Conservation (phyloP, 2,888 invertebrate genomes). For the Metallyticus violacea region DNA sequence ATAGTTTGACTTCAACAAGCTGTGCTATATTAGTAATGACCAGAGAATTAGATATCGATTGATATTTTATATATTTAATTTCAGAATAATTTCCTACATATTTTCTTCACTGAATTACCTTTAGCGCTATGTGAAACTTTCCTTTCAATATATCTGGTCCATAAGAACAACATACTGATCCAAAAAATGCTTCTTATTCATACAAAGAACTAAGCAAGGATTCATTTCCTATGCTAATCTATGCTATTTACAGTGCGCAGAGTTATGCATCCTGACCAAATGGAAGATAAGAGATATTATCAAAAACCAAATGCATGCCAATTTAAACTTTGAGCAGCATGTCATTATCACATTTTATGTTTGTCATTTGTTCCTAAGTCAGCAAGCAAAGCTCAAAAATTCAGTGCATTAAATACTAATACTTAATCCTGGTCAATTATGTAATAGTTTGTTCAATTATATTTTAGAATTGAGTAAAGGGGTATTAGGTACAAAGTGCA, state of each 20-base stretch:
- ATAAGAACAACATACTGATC: too few species aligned
- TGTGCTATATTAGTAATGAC: too few species aligned
- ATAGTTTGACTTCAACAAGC: too few species aligned
- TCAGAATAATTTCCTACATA: too few species aligned
- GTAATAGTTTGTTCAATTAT: background rate
- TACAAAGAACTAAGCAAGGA: background rate
- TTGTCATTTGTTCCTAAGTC: background rate
- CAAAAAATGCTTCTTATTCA: background rate
- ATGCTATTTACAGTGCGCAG: background rate
- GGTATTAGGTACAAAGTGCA: background rate
- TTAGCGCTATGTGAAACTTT: too few species aligned
- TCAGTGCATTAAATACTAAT: background rate
- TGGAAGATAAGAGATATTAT: background rate
- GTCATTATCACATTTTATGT: background rate
- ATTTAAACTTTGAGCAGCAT: conserved; percentile 1
- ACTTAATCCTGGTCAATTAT: background rate
- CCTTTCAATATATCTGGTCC: too few species aligned
- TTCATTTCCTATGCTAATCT: background rate
- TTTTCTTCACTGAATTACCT: too few species aligned
- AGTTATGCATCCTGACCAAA: background rate
- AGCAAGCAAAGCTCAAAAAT: background rate
- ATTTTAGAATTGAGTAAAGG: background rate
- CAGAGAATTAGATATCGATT: too few species aligned
- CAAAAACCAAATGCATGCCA: background rate
- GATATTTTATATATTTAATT: too few species aligned